Base-by-base conservation (phyloP, 2,113 vertebrate species). In the Azemiops feae region DNA sequence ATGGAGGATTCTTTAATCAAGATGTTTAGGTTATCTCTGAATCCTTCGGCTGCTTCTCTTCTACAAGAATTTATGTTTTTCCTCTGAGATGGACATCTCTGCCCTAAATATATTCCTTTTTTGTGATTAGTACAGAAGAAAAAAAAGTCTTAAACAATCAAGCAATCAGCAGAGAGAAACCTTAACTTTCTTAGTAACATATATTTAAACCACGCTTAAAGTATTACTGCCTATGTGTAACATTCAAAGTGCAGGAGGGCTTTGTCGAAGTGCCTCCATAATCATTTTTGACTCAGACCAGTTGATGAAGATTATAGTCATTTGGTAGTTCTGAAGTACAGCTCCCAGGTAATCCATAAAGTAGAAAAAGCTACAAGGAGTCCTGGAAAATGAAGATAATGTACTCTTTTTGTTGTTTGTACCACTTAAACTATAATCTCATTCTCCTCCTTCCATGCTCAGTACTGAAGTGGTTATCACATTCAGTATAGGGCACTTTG, bases 281-380 rank as follows among this genome's bases (percentile, higher is more conserved):
- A n/a, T n/a, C 39, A 94, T 86, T 93, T 89, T 54, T 88, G 54
- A 93, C 88, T 90, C 58, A 94, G 85, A 88, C 87, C 57, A 87
- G 92, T 88, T 25, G 30, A 58, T 87, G 27, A 50, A 55, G 20
- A 87, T 91, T 91, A 89, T 25, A 85, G 39, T 93, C 25, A 90
- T 69, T 55, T 85, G 12, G 92, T 43, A 92, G 11, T 53, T 50
- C 34, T 87, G 16, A 93, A 95, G 47, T 92, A 30, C n/a, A 94
- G 89, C 1, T 43, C 90, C 4, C 4, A 85, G 30, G n/a, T 87
- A 39, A 6, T 1, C 91, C 94, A 91, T 93, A 47, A 88, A 93
- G 93, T 93, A 90, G 25, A 2, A 52, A 30, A 89, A 1, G 85
- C 50, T 16, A 92, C 20, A 60, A 58, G 89, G 58, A 93, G 12